A percentile compares a stretch with the other conserved stretches of the same genome.
These are phyloP conservation scores for Erythrocercus mccallii DNA, from an alignment of 2,113 vertebrate genomes.

Conservation along the genomic window DNA sequence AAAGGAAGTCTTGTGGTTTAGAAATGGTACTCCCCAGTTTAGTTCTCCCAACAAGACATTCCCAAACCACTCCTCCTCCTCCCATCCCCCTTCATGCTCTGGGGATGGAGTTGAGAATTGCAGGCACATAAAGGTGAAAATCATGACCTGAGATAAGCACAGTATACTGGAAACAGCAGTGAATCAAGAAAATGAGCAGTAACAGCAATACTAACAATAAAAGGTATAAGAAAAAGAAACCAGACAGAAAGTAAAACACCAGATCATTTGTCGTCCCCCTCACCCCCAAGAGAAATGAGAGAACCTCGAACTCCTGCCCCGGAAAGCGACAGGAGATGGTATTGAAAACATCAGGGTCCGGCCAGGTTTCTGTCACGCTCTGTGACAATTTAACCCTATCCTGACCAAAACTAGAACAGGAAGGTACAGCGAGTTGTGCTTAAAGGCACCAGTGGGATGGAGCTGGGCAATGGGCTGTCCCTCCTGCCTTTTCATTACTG, in stretches of 20 bases:
- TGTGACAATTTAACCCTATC: neutral
- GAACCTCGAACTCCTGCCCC: neutral
- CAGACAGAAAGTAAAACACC: neutral
- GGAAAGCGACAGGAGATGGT: neutral
- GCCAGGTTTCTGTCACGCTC: rapidly evolving
- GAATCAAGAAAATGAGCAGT: neutral
- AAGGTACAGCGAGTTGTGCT: rapidly evolving
- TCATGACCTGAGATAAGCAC: neutral
- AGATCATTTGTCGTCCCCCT: too few relatives aligned
- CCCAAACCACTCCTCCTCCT: neutral
- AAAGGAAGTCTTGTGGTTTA: neutral
- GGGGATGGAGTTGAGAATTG: neutral
- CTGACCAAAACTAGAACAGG: neutral
- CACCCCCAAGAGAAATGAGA: neutral
- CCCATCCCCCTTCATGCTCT: neutral
- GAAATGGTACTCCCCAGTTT: neutral
- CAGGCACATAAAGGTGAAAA: neutral
- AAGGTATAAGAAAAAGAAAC: neutral
- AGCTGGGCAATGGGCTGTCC: neutral
- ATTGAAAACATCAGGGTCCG: neutral
- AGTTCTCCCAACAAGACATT: rapidly evolving
- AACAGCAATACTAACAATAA: neutral
- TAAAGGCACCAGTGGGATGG: neutral
- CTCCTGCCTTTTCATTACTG: neutral
- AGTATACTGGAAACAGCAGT: neutral